phyloP scores from a whole-genome alignment of 2,888 invertebrate genomes.

The Prostheceraeus crozeri region DNA sequence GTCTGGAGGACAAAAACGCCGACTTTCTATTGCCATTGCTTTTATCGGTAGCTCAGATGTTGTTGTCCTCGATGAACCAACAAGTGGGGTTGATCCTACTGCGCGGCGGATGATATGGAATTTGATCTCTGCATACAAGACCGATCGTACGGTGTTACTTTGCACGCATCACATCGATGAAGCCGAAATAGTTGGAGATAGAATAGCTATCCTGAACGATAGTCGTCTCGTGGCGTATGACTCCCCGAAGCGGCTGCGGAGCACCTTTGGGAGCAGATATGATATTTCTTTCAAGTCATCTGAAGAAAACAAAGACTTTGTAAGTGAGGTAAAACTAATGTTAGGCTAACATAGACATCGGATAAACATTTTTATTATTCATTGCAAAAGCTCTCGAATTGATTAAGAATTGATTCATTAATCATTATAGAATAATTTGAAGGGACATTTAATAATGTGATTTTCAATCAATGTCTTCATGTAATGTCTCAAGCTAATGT shows the following conservation, averaged over 20 bases:
- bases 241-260: slow-evolving; percentile 36
- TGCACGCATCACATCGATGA: slow-evolving; percentile 50
- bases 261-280: slow-evolving; percentile 37
- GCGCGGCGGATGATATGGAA: slow-evolving; percentile 58
- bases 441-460: too few relatives aligned
- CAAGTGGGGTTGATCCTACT: slow-evolving; percentile 59
- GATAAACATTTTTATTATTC: too few relatives aligned
- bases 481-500: too few relatives aligned
- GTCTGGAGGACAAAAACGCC: slow-evolving; percentile 46
- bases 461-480: too few relatives aligned
- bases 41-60: slow-evolving; percentile 47
- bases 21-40: slow-evolving; percentile 47
- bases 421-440: too few relatives aligned
- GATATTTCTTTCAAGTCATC: slow-evolving; percentile 1
- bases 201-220: slow-evolving; percentile 44
- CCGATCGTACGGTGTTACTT: slow-evolving; percentile 45
- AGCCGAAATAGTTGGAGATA: slow-evolving; percentile 48
- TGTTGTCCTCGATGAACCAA: slow-evolving; percentile 47
- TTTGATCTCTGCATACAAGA: slow-evolving; percentile 44
- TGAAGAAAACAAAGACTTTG: too few relatives aligned
- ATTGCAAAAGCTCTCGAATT: too few relatives aligned
- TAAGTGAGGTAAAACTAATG: too few relatives aligned
- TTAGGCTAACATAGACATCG: too few relatives aligned
- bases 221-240: slow-evolving; percentile 38
- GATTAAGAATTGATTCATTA: too few relatives aligned